Base-by-base conservation (phyloP, 2,888 invertebrate genomes). In the Orgyia antiqua region DNA sequence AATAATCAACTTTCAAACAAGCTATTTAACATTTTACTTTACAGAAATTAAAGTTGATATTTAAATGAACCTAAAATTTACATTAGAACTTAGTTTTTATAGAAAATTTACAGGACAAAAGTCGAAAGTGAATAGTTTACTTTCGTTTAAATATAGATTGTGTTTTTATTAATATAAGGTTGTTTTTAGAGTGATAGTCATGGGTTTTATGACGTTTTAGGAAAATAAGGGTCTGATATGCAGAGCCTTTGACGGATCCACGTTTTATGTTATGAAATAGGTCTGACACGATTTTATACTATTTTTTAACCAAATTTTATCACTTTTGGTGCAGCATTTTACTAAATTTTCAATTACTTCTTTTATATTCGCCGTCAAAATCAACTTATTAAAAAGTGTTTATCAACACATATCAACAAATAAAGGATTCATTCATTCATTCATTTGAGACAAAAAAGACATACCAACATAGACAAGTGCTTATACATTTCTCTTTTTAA, bases 251-350 rank as follows among this genome's bases (percentile, higher is more conserved):
- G 78, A 77, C 77, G 76, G 72, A 67, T 71, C 60, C 69, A 65
- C 66, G 67, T 71, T 72, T 64, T 59, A 58, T 58, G 52, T 84
- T 83, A 83, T 80, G 82, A 83, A 83, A 84, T 74, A 70, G 59
- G 57, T 68, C 68, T 75, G 68, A 74, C 77, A 72, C 64, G 70
- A 68, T 68, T 68, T 71, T 70, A 68, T 59, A 58, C 58, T 60
- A 42, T 46, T 43, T 36, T 24, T 24, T 20, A n/a, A 15, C 15
- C 6, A 15, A 6, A 15, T 6, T 15, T 15, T 15, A n/a, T n/a
- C n/a, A n/a, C n/a, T n/a, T n/a, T n/a, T n/a, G n/a, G n/a, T n/a
- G n/a, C n/a, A n/a, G n/a, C n/a, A n/a, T n/a, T n/a, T n/a, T n/a
- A n/a, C n/a, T n/a, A n/a, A n/a, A n/a, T n/a, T n/a, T n/a, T n/a